Base-by-base conservation (phyloP, 1,140 invertebrate species). In the Hestina assimilis region DNA sequence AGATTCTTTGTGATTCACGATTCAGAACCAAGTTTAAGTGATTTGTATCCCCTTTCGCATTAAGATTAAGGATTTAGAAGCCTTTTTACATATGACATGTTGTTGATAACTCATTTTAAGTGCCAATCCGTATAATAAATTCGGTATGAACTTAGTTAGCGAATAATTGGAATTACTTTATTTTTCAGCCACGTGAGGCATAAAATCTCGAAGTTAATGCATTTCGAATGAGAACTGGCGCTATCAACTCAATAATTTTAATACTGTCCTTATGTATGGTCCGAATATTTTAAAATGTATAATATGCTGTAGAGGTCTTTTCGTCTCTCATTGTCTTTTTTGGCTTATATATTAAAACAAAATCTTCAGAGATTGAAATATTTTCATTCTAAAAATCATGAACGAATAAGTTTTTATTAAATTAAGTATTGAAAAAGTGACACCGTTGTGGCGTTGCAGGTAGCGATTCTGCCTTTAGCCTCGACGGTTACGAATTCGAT, bases 91-190 rank as follows among this genome's bases (percentile, higher is more conserved):
- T 33, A 31, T 59, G 61, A 55, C 51, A 55, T 38, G 24, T 33
- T 29, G 28, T 59, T 52, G 61, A 64, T 64, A 59, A 59, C 50
- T 57, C 33, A 63, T 53, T 53, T 48, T 43, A 53, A 53, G 23
- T 31, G 38, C 43, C 17, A 57, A 63, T 54, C 40, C 38, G 29
- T 41, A 47, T 48, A 58, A 50, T 53, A 59, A 54, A 50, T 50
- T 43, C 38, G 35, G 40, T 58, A 42, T 38, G 33, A 52, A 59
- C 5, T 23, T 56, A 28, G 19, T 26, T 50, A 50, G 29, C 19
- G 33, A 24, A 35, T 51, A 51, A 38, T 35, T 38, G 31, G 48
- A 26, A 40, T 51, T 38, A 40, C 48, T 35, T 38, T 40, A 40
- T 19, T 24, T 26, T 26, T n/a, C 21, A 15, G 1, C 33, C n/a